Conservation (phyloP, 1,140 invertebrate species). For the Drosophila nannoptera region DNA sequence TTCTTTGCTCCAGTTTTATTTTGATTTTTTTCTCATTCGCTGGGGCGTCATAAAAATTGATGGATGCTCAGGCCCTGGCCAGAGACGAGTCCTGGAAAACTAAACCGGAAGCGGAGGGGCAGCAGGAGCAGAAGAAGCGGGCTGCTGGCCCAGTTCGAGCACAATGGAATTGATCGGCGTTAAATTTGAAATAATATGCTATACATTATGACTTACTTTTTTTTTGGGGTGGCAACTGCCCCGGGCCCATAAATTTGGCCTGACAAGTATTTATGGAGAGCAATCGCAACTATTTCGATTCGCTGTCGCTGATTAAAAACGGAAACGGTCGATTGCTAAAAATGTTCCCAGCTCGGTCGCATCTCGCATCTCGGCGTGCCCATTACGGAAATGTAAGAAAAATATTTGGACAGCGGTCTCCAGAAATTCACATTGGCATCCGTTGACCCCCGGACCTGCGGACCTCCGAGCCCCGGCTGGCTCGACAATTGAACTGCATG, state of each 20-base stretch:
- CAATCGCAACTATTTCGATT: constrained; percentile 59
- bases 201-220: constrained; percentile 31
- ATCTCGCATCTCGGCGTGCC: background rate
- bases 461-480: too few species aligned
- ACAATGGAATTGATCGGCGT: constrained; percentile 63
- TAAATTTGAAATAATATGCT: constrained; percentile 69
- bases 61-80: constrained; percentile 57
- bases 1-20: constrained; percentile 47
- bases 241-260: constrained; percentile 28
- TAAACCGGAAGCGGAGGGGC: background rate
- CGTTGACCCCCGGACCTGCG: background rate
- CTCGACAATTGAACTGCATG: constrained; percentile 63
- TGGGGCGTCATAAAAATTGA: constrained; percentile 73
- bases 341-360: constrained; percentile 20
- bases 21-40: constrained; percentile 40
- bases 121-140: background rate
- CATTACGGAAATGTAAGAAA: constrained; percentile 44
- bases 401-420: constrained; percentile 41
- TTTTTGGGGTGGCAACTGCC: background rate
- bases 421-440: background rate
- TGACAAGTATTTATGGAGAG: constrained; percentile 69
- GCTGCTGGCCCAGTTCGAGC: constrained; percentile 17
- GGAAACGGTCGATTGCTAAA: constrained; percentile 40
- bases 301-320: constrained; percentile 45
- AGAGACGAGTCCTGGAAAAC: constrained; percentile 8